Base-by-base conservation (phyloP, 2,797 vertebrate genomes). In the Tiaroga cobitis region DNA sequence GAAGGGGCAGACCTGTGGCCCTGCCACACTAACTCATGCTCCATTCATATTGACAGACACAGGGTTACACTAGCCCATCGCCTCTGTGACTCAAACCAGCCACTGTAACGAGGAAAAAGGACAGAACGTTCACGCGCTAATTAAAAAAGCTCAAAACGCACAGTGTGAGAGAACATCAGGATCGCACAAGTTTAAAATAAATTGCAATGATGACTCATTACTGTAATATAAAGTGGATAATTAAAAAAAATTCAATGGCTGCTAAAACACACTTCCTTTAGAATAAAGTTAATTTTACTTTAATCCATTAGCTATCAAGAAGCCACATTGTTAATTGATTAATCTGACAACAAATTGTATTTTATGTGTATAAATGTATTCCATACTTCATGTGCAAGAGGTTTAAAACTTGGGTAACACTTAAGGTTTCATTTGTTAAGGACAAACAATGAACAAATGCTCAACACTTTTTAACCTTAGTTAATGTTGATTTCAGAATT, bases 1-100 rank as follows among this genome's bases (percentile, higher is more conserved):
- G 74, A 86, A n/a, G 68, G 74, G 88, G 78, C 85, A 82, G 79
- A 74, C 85, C 81, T 65, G 39, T 81, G 70, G 87, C 83, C 15
- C 59, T 82, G 81, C 76, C 85, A 84, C 21, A 54, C 69, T 41
- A 73, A 74, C 73, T 76, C 49, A 26, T 10, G 15, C 51, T 32
- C 74, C 9, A 43, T 74, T 87, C 68, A 84, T 68, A 84, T 82
- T 72, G 78, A 65, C 61, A 75, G 75, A 84, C 32, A 10, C 11
- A 39, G 59, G 59, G 43, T 68, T 73, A 68, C 59, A 46, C 37
- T 34, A 75, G 11, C 41, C 59, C 39, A n/a, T 59, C 49, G 3
- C 21, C 61, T 68, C 11, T 11, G 24, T 24, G 34, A 56, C 59
- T 65, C 34, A 49, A 69, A 24, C 18, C 34, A 77, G n/a, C 32